Conservation (phyloP, 2,113 vertebrate species). For the Phoxinus phoxinus region DNA sequence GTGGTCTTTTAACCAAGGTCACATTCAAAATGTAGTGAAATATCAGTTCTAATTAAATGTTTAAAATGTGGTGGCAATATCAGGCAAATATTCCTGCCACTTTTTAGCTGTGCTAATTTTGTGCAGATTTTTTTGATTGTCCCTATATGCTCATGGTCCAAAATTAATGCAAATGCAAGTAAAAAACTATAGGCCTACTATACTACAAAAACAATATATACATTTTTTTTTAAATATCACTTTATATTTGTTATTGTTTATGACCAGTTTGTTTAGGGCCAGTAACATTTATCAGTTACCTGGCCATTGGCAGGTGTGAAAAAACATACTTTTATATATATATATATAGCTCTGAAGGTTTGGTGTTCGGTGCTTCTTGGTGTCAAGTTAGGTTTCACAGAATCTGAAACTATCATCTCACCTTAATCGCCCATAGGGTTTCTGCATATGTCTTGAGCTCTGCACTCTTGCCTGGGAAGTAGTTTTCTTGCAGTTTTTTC, state of each 20-base stretch:
- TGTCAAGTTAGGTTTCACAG: not conserved
- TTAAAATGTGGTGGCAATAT: not conserved
- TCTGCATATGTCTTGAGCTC: slow-evolving; percentile 43
- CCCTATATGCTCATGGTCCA: not conserved
- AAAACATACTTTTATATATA: not conserved
- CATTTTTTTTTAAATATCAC: not conserved
- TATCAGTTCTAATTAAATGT: not conserved
- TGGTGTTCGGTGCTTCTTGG: not conserved
- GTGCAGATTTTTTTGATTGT: not conserved
- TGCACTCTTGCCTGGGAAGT: slow-evolving; percentile 45
- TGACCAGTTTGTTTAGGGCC: not conserved
- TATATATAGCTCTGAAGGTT: not conserved
- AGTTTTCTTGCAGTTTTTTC: slow-evolving; percentile 44
- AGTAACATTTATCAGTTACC: not conserved
- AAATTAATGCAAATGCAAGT: no score
- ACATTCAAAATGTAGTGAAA: not conserved
- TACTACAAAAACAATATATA: no score
- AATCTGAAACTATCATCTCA: slow-evolving; percentile 18
- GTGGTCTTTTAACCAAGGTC: not conserved
- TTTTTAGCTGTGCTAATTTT: not conserved
- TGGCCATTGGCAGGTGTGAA: not conserved
- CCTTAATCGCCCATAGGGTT: slow-evolving; percentile 43
- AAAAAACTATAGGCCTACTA: no score
- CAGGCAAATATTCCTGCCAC: not conserved
- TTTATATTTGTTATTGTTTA: not conserved